These are phyloP conservation scores for Onthophagus taurus DNA, from an alignment of 1,140 invertebrate species.

Conservation along the genomic window DNA sequence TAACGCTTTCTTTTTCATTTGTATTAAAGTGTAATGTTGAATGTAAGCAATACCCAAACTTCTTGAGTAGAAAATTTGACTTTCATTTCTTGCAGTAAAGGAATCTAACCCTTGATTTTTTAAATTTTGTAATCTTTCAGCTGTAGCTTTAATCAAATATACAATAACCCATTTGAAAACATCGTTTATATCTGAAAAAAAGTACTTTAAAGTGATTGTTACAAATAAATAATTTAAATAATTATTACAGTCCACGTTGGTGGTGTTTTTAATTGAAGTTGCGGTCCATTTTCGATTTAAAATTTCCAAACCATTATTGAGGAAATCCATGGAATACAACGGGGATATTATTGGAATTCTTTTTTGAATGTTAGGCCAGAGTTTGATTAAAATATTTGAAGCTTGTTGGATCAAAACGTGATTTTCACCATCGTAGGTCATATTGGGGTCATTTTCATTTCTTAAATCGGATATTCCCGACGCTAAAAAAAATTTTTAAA, in stretches of 20 bases:
- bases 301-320: constrained; percentile 47
- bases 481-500: constrained; percentile 43
- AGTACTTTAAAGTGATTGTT: not conserved
- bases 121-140: constrained; percentile 50
- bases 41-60: constrained; percentile 58
- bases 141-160: constrained; percentile 65
- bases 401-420: constrained; percentile 92
- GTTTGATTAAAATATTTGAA: constrained; percentile 75
- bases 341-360: constrained; percentile 44
- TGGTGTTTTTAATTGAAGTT: constrained; percentile 38
- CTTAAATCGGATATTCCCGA: constrained; percentile 73
- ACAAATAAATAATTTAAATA: not conserved
- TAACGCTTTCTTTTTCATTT: constrained; percentile 47
- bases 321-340: constrained; percentile 52
- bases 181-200: not conserved
- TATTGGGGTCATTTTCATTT: constrained; percentile 83
- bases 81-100: constrained; percentile 69
- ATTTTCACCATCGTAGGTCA: constrained; percentile 94
- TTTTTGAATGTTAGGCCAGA: constrained; percentile 46
- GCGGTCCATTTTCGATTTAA: constrained; percentile 41
- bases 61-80: constrained; percentile 71
- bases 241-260: constrained; percentile 36
- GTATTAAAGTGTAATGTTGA: constrained; percentile 52
- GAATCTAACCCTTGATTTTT: constrained; percentile 46
- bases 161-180: constrained; percentile 77